Percentiles rank a stretch among this genome's conserved stretches.
Evolutionary conservation across 2,797 vertebrate genomes (phyloP).

Genomic region (Megalops cyprinoides): DNA sequence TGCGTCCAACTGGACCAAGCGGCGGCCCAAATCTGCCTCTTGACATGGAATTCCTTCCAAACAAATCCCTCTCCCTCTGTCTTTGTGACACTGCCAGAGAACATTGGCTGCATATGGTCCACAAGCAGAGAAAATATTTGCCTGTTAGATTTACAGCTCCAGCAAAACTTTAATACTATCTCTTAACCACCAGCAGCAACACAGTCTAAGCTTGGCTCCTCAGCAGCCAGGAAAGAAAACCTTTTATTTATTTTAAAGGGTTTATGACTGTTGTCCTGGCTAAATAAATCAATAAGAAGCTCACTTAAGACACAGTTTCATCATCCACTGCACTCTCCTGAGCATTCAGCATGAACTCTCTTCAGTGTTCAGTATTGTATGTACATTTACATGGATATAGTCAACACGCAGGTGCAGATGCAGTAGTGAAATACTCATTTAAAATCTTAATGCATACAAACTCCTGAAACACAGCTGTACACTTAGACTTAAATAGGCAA

Average conservation of each 20-base stretch:
- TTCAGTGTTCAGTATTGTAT: too few relatives aligned
- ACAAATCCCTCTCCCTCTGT: slow-evolving; percentile 46
- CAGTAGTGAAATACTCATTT: background rate
- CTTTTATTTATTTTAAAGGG: background rate
- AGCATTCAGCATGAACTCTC: too few relatives aligned
- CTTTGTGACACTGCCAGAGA: slow-evolving; percentile 49
- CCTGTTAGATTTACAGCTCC: slow-evolving; percentile 68
- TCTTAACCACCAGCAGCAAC: slow-evolving; percentile 59
- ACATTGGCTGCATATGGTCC: slow-evolving; percentile 8
- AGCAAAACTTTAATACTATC: slow-evolving; percentile 60
- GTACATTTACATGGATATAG: background rate
- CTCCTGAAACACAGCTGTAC: too few relatives aligned
- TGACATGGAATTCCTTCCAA: slow-evolving; percentile 53
- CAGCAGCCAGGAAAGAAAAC: background rate
- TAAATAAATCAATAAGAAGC: slow-evolving; percentile 26
- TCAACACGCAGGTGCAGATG: background rate
- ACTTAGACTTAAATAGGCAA: too few relatives aligned
- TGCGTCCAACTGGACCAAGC: slow-evolving; percentile 56
- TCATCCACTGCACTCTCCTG: background rate
- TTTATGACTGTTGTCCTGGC: background rate
- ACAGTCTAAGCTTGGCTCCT: background rate
- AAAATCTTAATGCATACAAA: background rate
- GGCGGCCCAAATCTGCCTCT: slow-evolving; percentile 55
- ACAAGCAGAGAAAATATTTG: slow-evolving; percentile 70
- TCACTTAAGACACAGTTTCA: background rate